phyloP scores from a whole-genome alignment of 2,113 vertebrate species.

The Cairina moschata region DNA sequence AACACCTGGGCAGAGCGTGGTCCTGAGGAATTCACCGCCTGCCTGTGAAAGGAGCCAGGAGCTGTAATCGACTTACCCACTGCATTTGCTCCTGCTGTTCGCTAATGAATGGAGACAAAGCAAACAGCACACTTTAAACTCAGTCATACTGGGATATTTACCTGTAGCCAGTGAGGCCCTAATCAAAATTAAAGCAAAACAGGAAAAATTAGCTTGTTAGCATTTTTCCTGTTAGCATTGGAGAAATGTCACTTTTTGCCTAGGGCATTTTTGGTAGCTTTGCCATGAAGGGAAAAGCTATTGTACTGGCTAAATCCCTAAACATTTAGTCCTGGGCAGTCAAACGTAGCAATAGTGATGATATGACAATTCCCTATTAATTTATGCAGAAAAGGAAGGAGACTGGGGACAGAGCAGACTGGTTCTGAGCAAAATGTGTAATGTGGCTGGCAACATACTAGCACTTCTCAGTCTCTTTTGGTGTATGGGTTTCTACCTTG shows the following conservation, averaged over 20 bases:
- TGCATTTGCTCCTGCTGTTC: slow-evolving; percentile 51
- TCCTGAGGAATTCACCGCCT: slow-evolving; percentile 9
- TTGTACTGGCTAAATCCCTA: not conserved
- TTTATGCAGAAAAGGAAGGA: slow-evolving; percentile 42
- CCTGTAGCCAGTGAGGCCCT: slow-evolving; percentile 35
- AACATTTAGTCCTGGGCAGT: slow-evolving; percentile 23
- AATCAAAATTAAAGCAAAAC: slow-evolving; percentile 62
- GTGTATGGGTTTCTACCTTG: not conserved
- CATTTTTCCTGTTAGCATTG: slow-evolving; percentile 45
- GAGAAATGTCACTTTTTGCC: slow-evolving; percentile 65
- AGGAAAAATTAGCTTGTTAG: slow-evolving; percentile 63
- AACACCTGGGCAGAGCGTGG: not conserved
- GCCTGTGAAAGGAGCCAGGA: slow-evolving; percentile 45
- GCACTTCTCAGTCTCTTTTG: not conserved
- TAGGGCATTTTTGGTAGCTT: slow-evolving; percentile 38
- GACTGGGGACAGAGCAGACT: not conserved
- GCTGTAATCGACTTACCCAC: slow-evolving; percentile 39
- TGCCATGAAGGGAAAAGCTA: slow-evolving; percentile 16
- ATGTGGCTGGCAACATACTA: not conserved
- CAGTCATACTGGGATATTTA: slow-evolving; percentile 47
- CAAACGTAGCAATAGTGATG: slow-evolving; percentile 19
- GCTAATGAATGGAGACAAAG: slow-evolving; percentile 65
- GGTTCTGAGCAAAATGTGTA: slow-evolving; percentile 1
- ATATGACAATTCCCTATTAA: slow-evolving; percentile 38
- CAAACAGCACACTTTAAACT: slow-evolving; percentile 39